Evolutionary conservation across 2,113 vertebrate genomes (phyloP).

Genomic region (Meleagris gallopavo): DNA sequence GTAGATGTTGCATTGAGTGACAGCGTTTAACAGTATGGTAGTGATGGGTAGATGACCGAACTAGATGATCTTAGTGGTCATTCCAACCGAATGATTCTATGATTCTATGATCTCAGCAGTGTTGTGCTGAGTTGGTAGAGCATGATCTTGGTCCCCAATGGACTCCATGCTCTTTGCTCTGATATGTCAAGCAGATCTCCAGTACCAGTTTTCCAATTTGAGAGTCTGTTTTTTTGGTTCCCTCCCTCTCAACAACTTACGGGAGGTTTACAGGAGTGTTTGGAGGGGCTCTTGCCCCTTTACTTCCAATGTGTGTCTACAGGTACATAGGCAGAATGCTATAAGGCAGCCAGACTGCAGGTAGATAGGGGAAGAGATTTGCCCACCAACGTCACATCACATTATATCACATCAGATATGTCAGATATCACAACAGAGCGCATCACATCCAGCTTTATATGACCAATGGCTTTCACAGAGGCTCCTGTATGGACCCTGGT

Average conservation of each 20-base stretch:
- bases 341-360: background rate
- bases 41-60: too few species aligned
- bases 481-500: background rate
- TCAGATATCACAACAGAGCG: background rate
- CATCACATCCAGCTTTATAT: background rate
- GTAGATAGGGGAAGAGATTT: rapidly evolving
- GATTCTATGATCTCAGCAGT: background rate
- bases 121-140: background rate
- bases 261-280: background rate
- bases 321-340: background rate
- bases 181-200: background rate
- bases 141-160: rapidly evolving
- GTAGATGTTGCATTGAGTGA: too few species aligned
- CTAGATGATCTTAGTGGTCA: too few species aligned
- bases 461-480: background rate
- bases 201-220: background rate
- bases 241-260: background rate
- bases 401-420: background rate
- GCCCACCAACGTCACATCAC: background rate
- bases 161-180: background rate
- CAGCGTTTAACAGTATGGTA: too few species aligned
- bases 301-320: background rate
- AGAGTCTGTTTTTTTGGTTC: background rate
- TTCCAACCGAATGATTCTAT: too few species aligned
- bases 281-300: background rate